Evolutionary conservation across 2,797 vertebrate genomes (phyloP), one percentile per base, ranked within the genome.

Genomic region (Acipenser ruthenus): DNA sequence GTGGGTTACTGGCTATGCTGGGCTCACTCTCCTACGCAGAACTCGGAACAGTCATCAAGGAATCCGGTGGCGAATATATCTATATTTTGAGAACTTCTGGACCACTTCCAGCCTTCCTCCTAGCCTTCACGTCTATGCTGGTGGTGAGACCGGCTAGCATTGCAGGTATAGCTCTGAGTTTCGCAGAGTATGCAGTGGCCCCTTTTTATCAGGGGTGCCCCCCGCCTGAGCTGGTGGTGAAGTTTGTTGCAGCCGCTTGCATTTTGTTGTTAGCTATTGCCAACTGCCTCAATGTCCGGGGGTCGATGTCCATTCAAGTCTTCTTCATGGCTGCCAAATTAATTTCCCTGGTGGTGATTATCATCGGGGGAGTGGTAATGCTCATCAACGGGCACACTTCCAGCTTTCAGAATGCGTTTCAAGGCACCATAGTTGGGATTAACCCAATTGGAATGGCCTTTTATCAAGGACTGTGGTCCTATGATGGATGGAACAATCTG

Each of bases 381-480:
- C 81, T 93, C 9, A 64, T 79, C 68, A 79, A 76, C 50, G 93
- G 88, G 1, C 80, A 89, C 70, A 88, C 74, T 0, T 78, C 77
- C 10, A 87, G 71, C 71, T 88, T 95, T 65, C 75, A 88, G 52
- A 83, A 89, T 3, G 72, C 87, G 6, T 97, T 99, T 74, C 81
- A 89, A 53, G 86, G 86, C 67, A 93, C 87, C 0, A 90, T 78
- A 0, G 3, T 79, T 0, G 80, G 87, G 65, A 74, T 88, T 1
- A 85, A 82, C 59, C 18, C 79, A 1, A 78, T 95, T 8, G 89
- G 88, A 15, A 83, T 91, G 64, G 93, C 94, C 0, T 92, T 96
- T 78, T 95, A 92, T 79, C 94, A 95, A 79, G 93, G 93, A 0
- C 84, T 96, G 56, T 96, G 94, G 93, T 91, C 94, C 18, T 97